These are phyloP conservation scores for Sigmodon hispidus DNA, from an alignment of 2,113 vertebrate species.

Conservation along the genomic window DNA sequence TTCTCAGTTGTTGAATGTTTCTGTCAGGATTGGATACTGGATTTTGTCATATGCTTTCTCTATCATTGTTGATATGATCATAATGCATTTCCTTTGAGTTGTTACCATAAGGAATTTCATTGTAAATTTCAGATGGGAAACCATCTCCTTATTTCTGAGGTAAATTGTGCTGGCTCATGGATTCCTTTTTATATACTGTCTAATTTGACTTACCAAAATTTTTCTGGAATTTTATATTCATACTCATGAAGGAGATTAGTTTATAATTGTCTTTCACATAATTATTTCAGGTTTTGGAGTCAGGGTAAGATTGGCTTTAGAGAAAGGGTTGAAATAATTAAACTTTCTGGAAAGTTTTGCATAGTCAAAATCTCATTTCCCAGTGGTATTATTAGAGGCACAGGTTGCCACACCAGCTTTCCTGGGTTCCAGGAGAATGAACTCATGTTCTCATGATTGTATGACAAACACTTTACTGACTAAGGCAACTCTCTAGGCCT, in stretches of 20 bases:
- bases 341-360: slow-evolving; percentile 1
- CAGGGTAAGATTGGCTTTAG: not conserved
- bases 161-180: not conserved
- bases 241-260: no score
- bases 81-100: slow-evolving; percentile 6
- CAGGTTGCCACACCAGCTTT: not conserved
- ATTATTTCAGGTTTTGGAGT: not conserved
- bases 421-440: not conserved
- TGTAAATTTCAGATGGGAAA: not conserved
- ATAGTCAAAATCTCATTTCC: not conserved
- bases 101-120: slow-evolving; percentile 6
- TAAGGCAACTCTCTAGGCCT: not conserved
- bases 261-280: no score
- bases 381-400: not conserved
- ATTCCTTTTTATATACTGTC: not conserved
- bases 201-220: not conserved
- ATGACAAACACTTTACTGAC: not conserved
- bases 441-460: not conserved
- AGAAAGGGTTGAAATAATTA: not conserved
- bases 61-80: not conserved
- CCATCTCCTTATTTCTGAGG: not conserved
- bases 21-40: not conserved
- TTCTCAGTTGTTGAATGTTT: not conserved
- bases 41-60: not conserved
- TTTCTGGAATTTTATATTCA: not conserved